phyloP scores from a whole-genome alignment of 1,140 invertebrate genomes.

The Apis dorsata region DNA sequence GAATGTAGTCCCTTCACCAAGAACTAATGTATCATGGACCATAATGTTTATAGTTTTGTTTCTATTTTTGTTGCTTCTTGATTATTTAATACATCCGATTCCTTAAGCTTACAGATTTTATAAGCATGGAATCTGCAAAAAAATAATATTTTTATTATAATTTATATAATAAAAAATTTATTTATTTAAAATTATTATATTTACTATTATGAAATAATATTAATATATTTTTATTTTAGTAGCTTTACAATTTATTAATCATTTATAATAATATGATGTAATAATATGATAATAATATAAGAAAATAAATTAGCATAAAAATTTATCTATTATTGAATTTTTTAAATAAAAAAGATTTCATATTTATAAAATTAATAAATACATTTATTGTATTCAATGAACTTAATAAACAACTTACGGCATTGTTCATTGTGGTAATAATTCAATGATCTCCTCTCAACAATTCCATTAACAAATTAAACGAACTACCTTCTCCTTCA shows the following conservation, averaged over 20 bases:
- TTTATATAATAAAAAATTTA: neutral
- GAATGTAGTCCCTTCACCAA: constrained; percentile 77
- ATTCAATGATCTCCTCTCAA: constrained; percentile 93
- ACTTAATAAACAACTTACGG: constrained; percentile 50
- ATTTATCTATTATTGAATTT: too few relatives aligned
- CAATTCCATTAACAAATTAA: constrained; percentile 97
- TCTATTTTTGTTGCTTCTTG: constrained; percentile 62
- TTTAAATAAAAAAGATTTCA: too few relatives aligned
- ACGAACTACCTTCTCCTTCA: constrained; percentile 92
- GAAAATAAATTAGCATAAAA: too few relatives aligned
- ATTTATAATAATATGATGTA: neutral
- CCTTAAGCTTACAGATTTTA: constrained; percentile 71
- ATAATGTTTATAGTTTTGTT: constrained; percentile 68
- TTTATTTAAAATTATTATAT: neutral
- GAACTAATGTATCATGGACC: constrained; percentile 73
- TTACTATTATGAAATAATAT: neutral
- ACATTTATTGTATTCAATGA: neutral
- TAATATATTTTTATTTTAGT: neutral
- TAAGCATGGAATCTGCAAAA: constrained; percentile 73
- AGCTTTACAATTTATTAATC: neutral
- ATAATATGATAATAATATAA: neutral
- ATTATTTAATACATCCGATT: constrained; percentile 75
- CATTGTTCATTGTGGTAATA: constrained; percentile 36
- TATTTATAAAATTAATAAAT: too few relatives aligned
- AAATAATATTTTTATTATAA: neutral